phyloP scores from a whole-genome alignment of 2,888 invertebrate genomes.

The Globia sparganii region DNA sequence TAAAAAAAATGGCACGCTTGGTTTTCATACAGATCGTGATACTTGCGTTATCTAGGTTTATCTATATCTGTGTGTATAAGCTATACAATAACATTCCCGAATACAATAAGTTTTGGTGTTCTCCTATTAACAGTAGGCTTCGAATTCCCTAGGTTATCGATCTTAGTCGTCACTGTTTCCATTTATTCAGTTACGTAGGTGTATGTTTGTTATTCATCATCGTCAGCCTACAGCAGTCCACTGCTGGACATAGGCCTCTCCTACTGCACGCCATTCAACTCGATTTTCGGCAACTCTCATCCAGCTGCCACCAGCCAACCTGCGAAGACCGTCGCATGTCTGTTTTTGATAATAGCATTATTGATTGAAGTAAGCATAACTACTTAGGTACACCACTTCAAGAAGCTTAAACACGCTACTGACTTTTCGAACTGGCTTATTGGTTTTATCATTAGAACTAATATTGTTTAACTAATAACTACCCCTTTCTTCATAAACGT shows the following conservation, averaged over 20 bases:
- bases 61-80: too few species aligned
- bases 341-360: too few species aligned
- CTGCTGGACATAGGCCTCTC: too few species aligned
- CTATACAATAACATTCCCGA: not conserved
- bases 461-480: not conserved
- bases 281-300: too few species aligned
- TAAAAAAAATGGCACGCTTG: too few species aligned
- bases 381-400: not conserved
- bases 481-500: too few species aligned
- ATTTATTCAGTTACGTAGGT: not conserved
- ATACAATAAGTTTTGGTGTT: not conserved
- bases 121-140: not conserved
- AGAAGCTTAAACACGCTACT: not conserved
- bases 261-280: too few species aligned
- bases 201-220: not conserved
- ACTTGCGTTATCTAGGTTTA: too few species aligned
- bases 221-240: too few species aligned
- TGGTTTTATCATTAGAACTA: not conserved
- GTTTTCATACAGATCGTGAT: too few species aligned
- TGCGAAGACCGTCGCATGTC: too few species aligned
- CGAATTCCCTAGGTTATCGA: conserved; percentile 3
- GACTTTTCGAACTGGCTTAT: not conserved
- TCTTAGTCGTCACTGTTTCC: not conserved
- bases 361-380: not conserved
- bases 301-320: too few species aligned